Evolutionary conservation across 2,888 invertebrate genomes (phyloP).

Genomic region (Isoperla grammatica): DNA sequence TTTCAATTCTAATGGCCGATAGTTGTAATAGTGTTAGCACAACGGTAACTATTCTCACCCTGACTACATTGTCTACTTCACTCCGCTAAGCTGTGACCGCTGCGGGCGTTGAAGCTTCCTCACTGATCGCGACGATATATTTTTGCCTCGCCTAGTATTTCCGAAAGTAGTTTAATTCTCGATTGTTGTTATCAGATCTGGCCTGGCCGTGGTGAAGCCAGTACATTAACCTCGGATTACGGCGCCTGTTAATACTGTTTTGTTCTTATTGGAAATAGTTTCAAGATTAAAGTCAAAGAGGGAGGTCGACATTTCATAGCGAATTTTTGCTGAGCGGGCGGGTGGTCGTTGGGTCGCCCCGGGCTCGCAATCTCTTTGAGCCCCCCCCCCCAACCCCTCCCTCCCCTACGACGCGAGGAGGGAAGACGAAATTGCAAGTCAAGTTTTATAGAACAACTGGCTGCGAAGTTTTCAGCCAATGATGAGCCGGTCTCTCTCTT

Average conservation of each 20-base stretch:
- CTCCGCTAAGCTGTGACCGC: no score
- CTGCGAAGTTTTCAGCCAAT: slow-evolving; percentile 13
- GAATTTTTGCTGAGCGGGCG: slow-evolving; percentile 11
- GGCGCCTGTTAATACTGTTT: slow-evolving; percentile 5
- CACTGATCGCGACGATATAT: no score
- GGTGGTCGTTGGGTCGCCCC: background rate
- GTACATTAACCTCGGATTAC: slow-evolving; percentile 16
- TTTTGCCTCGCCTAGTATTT: no score
- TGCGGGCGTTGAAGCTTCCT: no score
- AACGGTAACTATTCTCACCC: no score
- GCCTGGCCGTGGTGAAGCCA: background rate
- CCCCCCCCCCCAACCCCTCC: background rate
- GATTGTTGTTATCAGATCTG: slow-evolving; percentile 10
- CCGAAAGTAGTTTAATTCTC: slow-evolving; percentile 6
- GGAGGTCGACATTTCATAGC: slow-evolving; percentile 2
- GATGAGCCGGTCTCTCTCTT: slow-evolving; percentile 1
- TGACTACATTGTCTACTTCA: no score
- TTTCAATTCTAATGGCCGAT: no score
- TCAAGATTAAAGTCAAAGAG: slow-evolving; percentile 11
- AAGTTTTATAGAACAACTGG: slow-evolving; percentile 2
- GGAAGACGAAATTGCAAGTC: slow-evolving; percentile 13
- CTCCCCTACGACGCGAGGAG: background rate
- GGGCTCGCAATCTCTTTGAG: slow-evolving; percentile 9
- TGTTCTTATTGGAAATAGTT: slow-evolving; percentile 18
- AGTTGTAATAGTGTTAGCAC: no score